Conservation (phyloP, 2,113 vertebrate species). For the Poeciliopsis occidentalis region DNA sequence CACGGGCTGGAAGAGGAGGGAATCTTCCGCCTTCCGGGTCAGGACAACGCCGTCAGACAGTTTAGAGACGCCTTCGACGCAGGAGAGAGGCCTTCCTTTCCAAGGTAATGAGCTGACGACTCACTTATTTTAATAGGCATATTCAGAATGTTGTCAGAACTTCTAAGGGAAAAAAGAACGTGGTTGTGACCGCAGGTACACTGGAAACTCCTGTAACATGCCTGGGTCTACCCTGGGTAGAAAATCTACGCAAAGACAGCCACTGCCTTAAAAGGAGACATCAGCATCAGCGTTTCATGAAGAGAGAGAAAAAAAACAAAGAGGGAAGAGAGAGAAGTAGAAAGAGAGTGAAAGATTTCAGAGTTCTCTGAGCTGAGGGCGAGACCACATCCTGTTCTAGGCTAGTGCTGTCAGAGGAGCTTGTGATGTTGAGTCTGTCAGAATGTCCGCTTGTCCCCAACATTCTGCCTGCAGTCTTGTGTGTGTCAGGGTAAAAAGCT, state of each 20-base stretch:
- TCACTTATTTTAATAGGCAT: background rate
- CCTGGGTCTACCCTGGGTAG: background rate
- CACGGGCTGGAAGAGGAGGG: constrained; percentile 90
- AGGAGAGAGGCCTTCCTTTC: constrained; percentile 92
- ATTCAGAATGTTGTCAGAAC: background rate
- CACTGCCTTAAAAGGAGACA: constrained; percentile 43
- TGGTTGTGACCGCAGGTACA: background rate
- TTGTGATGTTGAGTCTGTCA: background rate
- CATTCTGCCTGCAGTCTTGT: background rate
- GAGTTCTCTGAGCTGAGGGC: constrained; percentile 42
- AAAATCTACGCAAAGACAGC: background rate
- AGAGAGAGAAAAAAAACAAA: constrained; percentile 3
- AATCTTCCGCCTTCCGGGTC: constrained; percentile 95
- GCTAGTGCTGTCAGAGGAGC: too few relatives aligned
- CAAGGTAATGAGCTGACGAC: constrained; percentile 74
- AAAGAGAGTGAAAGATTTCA: constrained; percentile 36
- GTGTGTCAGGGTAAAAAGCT: background rate
- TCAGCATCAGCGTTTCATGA: constrained; percentile 16
- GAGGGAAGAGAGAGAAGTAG: constrained; percentile 39
- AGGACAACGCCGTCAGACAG: constrained; percentile 93
- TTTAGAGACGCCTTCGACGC: constrained; percentile 93
- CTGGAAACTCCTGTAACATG: background rate
- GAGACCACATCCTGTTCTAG: constrained; percentile 80
- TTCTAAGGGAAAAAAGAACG: background rate
- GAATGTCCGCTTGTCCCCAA: constrained; percentile 8